Evolutionary conservation across 2,113 vertebrate species (phyloP).

Genomic region (Thinocorus orbignyianus): DNA sequence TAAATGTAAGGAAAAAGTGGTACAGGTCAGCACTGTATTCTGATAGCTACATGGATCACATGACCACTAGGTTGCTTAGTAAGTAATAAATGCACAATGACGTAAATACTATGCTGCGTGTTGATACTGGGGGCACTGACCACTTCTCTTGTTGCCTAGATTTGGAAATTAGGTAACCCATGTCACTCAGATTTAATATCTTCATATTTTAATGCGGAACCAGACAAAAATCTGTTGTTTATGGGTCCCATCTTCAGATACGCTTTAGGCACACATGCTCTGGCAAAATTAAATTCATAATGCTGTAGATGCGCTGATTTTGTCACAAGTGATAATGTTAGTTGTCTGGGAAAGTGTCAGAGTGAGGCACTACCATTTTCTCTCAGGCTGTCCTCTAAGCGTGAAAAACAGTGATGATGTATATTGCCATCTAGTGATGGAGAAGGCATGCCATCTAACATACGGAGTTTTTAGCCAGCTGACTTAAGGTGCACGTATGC

Average conservation of each 20-base stretch:
- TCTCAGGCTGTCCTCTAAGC: neutral
- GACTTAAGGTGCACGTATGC: neutral
- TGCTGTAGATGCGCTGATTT: neutral
- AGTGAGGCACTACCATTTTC: neutral
- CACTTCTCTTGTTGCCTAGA: neutral
- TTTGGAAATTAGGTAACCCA: neutral
- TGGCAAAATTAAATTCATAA: neutral
- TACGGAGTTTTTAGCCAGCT: neutral
- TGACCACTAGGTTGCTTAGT: neutral
- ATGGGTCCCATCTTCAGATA: neutral
- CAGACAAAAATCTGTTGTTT: neutral
- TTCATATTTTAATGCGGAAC: neutral
- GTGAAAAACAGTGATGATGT: neutral
- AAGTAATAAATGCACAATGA: neutral
- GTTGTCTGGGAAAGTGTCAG: neutral
- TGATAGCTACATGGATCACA: neutral
- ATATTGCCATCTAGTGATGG: neutral
- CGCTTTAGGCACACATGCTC: neutral
- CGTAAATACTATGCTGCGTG: neutral
- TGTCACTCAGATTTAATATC: neutral
- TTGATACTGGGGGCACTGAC: neutral
- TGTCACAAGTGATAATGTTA: neutral
- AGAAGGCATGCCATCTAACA: neutral
- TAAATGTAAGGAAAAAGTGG: neutral
- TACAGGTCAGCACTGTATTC: neutral